phyloP scores from a whole-genome alignment of 2,888 invertebrate species.

The Malthinus flaveolus region DNA sequence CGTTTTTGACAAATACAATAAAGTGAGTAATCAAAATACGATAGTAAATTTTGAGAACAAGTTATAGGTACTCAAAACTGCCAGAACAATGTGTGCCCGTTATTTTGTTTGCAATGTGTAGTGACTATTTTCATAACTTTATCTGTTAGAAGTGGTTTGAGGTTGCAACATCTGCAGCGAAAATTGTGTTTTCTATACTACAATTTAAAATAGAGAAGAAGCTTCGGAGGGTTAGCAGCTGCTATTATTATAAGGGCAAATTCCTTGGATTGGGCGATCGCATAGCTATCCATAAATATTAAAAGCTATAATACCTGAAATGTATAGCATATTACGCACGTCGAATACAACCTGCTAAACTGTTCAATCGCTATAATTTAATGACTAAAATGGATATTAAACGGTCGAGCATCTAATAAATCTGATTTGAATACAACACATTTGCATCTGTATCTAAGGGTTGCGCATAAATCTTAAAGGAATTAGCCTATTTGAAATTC shows the following conservation, averaged over 20 bases:
- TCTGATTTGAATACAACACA: constrained; percentile 33
- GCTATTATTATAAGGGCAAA: constrained; percentile 11
- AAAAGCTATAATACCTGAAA: constrained; percentile 16
- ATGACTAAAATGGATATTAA: constrained; percentile 29
- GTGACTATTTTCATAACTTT: constrained; percentile 27
- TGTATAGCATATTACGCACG: constrained; percentile 16
- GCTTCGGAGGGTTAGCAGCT: constrained; percentile 10
- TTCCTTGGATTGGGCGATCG: constrained; percentile 3
- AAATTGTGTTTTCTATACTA: constrained; percentile 10
- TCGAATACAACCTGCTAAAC: constrained; percentile 20
- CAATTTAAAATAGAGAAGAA: constrained; percentile 21
- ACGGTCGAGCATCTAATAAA: constrained; percentile 28
- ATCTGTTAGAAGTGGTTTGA: constrained; percentile 25
- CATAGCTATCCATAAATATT: constrained; percentile 11
- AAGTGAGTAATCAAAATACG: neutral
- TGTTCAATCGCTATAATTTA: constrained; percentile 23
- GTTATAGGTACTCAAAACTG: constrained; percentile 22
- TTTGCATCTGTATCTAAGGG: constrained; percentile 37
- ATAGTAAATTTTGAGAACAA: constrained; percentile 7
- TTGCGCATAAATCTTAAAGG: constrained; percentile 36
- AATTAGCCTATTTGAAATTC: constrained; percentile 38
- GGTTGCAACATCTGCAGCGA: constrained; percentile 25
- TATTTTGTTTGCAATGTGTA: constrained; percentile 27
- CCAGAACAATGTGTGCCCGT: constrained; percentile 24
- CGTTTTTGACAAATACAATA: neutral